Evolutionary conservation across 2,888 invertebrate species (phyloP), one percentile per base, ranked within the genome.

Genomic region (Tipula confusa): DNA sequence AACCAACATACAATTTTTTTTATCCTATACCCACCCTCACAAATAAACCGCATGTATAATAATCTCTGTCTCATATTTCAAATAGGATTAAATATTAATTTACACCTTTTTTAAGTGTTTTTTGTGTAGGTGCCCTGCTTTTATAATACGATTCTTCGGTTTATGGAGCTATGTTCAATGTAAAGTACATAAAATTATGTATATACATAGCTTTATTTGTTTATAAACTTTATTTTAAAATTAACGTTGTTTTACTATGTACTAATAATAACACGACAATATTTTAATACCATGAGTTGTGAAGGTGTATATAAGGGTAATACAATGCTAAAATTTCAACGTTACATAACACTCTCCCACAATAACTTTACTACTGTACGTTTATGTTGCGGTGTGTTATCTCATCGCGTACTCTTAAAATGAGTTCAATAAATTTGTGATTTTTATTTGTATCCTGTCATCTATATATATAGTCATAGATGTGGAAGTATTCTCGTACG

Each of bases 41-140:
- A 38, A 38, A 38, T 38, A n/a, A 4, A 4, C 43, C 43, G 43
- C 5, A n/a, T 1, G 9, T 43, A 43, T 11, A 43, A 43, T 43
- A 43, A 43, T 43, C 43, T 43, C n/a, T 43, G 64, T 64, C 18
- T 64, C 64, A 64, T 64, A 64, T 64, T 64, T 64, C 64, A 64
- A 24, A 64, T 64, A 64, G 24, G 64, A 64, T 64, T 64, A 64
- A 64, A 64, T 64, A 64, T 64, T 64, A 64, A 64, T 64, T 64
- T 64, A 64, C 64, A 64, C 64, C 64, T 64, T 64, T 64, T n/a
- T 7, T 64, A 64, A 24, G 24, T 64, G 9, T 64, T 9, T 64
- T 64, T 43, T 43, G 15, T 43, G 43, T 43, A 5, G 43, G 43
- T 43, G 43, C 64, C n/a, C 64, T 64, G n/a, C 43, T 64, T n/a